A percentile compares a stretch with the other conserved stretches of the same genome.
phyloP scores from a whole-genome alignment of 2,797 vertebrate species.

The Caiman crocodilus region DNA sequence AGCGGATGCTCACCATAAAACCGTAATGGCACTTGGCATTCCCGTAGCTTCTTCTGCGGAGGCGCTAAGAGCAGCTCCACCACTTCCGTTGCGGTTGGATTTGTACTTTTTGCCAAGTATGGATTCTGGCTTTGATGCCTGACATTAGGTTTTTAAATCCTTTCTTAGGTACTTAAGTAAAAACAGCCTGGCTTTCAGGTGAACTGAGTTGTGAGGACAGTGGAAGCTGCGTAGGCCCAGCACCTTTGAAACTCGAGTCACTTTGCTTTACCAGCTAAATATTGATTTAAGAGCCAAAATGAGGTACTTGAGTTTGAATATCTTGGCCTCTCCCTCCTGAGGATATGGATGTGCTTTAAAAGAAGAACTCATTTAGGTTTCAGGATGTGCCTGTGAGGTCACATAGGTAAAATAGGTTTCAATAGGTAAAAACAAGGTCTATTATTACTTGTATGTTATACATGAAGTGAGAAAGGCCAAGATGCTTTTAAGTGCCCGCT shows the following conservation, averaged over 20 bases:
- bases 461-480: conserved; percentile 26
- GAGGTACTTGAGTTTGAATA: neutral
- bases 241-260: conserved; percentile 50
- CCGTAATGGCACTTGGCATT: conserved; percentile 42
- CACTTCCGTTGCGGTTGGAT: conserved; percentile 6
- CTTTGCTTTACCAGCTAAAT: conserved; percentile 21
- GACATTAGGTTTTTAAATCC: conserved; percentile 57
- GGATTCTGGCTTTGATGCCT: conserved; percentile 51
- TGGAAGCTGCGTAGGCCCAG: conserved; percentile 47
- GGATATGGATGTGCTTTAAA: conserved; percentile 35
- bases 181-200: conserved; percentile 29
- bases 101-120: conserved; percentile 51
- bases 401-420: too few species aligned
- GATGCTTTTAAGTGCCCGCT: conserved; percentile 23
- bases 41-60: conserved; percentile 32
- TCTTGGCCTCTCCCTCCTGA: neutral
- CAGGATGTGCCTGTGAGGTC: conserved; percentile 21
- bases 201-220: conserved; percentile 19
- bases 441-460: conserved; percentile 42
- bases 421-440: too few species aligned
- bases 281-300: conserved; percentile 58
- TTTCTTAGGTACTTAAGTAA: conserved; percentile 59
- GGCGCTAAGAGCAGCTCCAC: conserved; percentile 6
- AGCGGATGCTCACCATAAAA: conserved; percentile 49
- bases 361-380: conserved; percentile 58